Conservation (phyloP, 2,113 vertebrate species). For the Zosterops hypoxanthus region DNA sequence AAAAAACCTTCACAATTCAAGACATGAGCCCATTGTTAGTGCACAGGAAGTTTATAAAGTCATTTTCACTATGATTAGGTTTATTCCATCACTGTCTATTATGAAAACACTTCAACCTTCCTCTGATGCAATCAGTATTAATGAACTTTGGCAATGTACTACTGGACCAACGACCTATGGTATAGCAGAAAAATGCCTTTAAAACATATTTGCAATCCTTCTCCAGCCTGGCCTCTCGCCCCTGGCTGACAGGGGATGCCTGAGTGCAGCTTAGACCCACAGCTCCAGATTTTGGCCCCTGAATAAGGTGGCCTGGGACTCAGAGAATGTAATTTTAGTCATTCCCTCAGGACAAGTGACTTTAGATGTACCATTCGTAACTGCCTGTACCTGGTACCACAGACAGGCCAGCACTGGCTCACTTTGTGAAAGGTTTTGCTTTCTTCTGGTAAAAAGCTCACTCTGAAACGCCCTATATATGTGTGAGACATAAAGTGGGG, state of each 20-base stretch:
- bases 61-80: background rate
- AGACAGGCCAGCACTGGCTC: background rate
- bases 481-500: background rate
- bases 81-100: background rate
- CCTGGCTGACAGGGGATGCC: background rate
- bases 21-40: background rate
- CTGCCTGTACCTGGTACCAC: background rate
- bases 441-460: background rate
- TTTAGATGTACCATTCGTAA: background rate
- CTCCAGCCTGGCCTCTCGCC: background rate
- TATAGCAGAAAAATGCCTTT: background rate
- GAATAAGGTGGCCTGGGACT: background rate
- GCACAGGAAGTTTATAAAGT: background rate
- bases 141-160: background rate
- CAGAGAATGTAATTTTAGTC: background rate
- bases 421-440: background rate
- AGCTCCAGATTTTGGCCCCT: background rate
- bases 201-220: background rate
- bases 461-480: background rate
- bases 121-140: background rate
- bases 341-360: background rate
- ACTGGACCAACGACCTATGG: rapidly evolving
- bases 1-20: background rate
- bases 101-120: background rate
- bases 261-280: background rate